Percentiles rank a stretch among this genome's conserved stretches.
Evolutionary conservation across 1,140 invertebrate species (phyloP).

Genomic region (Anastatus disparis): DNA sequence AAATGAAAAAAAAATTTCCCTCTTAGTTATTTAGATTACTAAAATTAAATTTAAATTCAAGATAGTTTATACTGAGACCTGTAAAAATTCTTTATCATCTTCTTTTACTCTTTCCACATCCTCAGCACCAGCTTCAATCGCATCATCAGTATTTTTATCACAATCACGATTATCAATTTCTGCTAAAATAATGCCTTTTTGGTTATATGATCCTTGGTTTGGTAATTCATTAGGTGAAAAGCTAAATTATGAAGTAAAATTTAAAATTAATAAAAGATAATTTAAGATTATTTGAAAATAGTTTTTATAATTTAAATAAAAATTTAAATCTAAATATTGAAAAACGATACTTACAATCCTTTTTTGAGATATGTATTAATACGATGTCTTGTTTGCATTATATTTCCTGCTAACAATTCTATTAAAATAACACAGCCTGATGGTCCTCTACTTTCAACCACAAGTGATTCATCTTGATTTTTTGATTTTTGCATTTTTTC

Average conservation of each 20-base stretch:
- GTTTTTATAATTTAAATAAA: constrained; percentile 40
- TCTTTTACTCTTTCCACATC: constrained; percentile 69
- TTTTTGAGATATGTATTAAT: constrained; percentile 64
- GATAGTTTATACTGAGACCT: constrained; percentile 51
- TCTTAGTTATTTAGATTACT: neutral
- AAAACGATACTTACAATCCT: too few relatives aligned
- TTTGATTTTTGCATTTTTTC: constrained; percentile 64
- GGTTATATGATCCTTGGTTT: constrained; percentile 64
- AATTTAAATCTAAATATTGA: too few relatives aligned
- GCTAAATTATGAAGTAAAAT: constrained; percentile 41
- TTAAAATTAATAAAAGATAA: constrained; percentile 21
- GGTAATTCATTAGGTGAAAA: constrained; percentile 41
- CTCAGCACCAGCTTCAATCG: constrained; percentile 72
- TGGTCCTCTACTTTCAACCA: constrained; percentile 65
- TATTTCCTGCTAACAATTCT: constrained; percentile 60
- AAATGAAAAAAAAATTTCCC: constrained; percentile 45
- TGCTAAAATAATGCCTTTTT: constrained; percentile 68
- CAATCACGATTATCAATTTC: constrained; percentile 53
- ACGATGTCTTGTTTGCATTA: too few relatives aligned
- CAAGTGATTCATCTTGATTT: constrained; percentile 51
- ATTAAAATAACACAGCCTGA: constrained; percentile 61
- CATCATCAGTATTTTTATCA: constrained; percentile 72
- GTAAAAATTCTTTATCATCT: constrained; percentile 54
- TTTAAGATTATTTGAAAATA: neutral
- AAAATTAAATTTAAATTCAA: neutral